phyloP scores from a whole-genome alignment of 2,113 vertebrate genomes.

The Hippocampus abdominalis region DNA sequence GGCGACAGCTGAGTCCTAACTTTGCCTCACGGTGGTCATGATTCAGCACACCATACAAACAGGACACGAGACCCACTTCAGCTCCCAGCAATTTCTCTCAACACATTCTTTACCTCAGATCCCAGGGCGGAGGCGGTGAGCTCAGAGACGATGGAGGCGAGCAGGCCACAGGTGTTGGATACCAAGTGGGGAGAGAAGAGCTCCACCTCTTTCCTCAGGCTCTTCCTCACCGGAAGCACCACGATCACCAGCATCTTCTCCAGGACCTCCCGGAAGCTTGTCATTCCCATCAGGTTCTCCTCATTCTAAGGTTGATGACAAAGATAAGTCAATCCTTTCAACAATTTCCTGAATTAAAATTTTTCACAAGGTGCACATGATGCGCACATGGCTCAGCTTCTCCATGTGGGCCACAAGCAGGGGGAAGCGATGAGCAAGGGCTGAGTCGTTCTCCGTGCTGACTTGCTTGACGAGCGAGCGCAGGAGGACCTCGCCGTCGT shows the following conservation, averaged over 20 bases:
- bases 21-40: conserved; percentile 18
- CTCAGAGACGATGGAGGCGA: conserved; percentile 96
- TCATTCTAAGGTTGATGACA: conserved; percentile 77
- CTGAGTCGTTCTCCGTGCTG: conserved; percentile 96
- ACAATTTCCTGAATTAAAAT: not conserved
- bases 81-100: not conserved
- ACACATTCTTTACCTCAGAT: conserved; percentile 82
- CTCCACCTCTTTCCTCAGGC: conserved; percentile 89
- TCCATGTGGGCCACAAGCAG: conserved; percentile 97
- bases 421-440: conserved; percentile 92
- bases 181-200: conserved; percentile 95
- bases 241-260: conserved; percentile 99
- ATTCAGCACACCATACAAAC: conserved; percentile 25
- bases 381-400: conserved; percentile 92
- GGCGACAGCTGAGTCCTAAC: conserved; percentile 22
- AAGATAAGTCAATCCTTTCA: not conserved
- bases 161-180: conserved; percentile 92
- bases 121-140: conserved; percentile 94
- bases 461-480: conserved; percentile 94
- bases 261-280: conserved; percentile 94
- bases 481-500: conserved; percentile 90
- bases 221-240: conserved; percentile 92
- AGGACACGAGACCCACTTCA: too few species aligned
- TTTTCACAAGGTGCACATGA: not conserved
- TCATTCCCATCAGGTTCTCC: conserved; percentile 95